A percentile compares a stretch with the other conserved stretches of the same genome.
These are phyloP conservation scores for Takifugu ocellatus DNA, from an alignment of 2,797 vertebrate species.

Conservation along the genomic window DNA sequence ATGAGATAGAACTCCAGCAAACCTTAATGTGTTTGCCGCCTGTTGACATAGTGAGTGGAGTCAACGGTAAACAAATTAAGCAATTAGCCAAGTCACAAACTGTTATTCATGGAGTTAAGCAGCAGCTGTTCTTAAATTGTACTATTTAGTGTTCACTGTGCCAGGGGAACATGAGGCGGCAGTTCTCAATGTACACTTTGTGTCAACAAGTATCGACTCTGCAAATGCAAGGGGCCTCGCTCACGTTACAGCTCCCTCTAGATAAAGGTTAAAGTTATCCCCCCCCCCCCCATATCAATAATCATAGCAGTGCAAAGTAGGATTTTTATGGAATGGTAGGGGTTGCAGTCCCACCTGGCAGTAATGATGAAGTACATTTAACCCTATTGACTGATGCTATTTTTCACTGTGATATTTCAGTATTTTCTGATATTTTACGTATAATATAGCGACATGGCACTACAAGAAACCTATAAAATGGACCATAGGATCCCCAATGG, in stretches of 20 bases:
- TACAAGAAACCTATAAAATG: too few relatives aligned
- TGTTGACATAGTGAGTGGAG: slow-evolving; percentile 53
- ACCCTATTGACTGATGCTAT: neutral
- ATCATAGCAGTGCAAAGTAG: too few relatives aligned
- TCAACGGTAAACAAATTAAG: slow-evolving; percentile 68
- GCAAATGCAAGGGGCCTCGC: slow-evolving; percentile 12
- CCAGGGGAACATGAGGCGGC: slow-evolving; percentile 47
- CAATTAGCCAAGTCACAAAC: slow-evolving; percentile 62
- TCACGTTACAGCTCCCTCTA: slow-evolving; percentile 25
- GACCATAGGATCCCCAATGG: neutral
- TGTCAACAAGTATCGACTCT: slow-evolving; percentile 33
- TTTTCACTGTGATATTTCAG: neutral
- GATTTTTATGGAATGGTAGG: too few relatives aligned
- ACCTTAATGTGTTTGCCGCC: slow-evolving; percentile 54
- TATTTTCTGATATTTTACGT: neutral
- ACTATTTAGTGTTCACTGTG: slow-evolving; percentile 18
- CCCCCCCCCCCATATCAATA: too few relatives aligned
- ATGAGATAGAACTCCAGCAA: slow-evolving; percentile 50
- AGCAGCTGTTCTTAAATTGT: slow-evolving; percentile 5
- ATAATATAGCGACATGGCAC: too few relatives aligned
- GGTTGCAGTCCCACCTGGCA: too few relatives aligned
- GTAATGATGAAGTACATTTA: neutral
- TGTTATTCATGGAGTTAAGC: slow-evolving; percentile 65
- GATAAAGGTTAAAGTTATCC: too few relatives aligned
- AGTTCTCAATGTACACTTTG: slow-evolving; percentile 41